These are phyloP conservation scores for Ceyx margarethae DNA, from an alignment of 2,113 vertebrate species.

Conservation along the genomic window DNA sequence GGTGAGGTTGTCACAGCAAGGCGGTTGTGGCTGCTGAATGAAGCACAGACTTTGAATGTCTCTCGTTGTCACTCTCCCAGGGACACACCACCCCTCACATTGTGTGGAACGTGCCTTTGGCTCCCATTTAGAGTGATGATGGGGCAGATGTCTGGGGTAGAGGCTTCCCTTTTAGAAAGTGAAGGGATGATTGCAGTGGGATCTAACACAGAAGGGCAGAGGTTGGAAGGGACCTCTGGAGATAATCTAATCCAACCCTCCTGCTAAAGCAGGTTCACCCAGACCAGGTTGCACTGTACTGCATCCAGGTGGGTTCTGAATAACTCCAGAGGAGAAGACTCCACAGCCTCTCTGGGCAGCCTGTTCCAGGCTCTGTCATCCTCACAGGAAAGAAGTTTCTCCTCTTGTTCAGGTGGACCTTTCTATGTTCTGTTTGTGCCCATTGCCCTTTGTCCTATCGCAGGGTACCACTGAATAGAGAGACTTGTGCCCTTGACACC, in stretches of 20 bases:
- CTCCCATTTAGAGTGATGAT: not conserved
- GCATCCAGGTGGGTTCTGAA: not conserved
- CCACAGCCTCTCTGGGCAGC: too few relatives aligned
- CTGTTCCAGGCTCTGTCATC: too few relatives aligned
- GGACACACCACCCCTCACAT: too few relatives aligned
- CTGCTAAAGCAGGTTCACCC: not conserved
- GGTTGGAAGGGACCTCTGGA: not conserved
- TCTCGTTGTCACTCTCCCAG: not conserved
- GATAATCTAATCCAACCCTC: not conserved
- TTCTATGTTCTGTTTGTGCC: not conserved
- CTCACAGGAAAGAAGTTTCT: too few relatives aligned
- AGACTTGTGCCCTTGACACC: not conserved
- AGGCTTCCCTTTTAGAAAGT: too few relatives aligned
- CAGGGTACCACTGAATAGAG: not conserved
- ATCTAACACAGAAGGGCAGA: not conserved
- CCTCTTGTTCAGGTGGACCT: not conserved
- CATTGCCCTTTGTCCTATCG: not conserved
- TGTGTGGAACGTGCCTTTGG: rapidly evolving
- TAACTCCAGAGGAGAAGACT: too few relatives aligned
- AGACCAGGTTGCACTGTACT: not conserved
- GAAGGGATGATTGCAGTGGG: not conserved
- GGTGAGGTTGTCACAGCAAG: not conserved
- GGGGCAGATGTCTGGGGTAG: too few relatives aligned
- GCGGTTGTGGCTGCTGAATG: not conserved
- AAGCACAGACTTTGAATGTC: not conserved